A percentile compares a stretch with the other conserved stretches of the same genome.
phyloP scores from a whole-genome alignment of 2,888 invertebrate species.

The Bibio marci region DNA sequence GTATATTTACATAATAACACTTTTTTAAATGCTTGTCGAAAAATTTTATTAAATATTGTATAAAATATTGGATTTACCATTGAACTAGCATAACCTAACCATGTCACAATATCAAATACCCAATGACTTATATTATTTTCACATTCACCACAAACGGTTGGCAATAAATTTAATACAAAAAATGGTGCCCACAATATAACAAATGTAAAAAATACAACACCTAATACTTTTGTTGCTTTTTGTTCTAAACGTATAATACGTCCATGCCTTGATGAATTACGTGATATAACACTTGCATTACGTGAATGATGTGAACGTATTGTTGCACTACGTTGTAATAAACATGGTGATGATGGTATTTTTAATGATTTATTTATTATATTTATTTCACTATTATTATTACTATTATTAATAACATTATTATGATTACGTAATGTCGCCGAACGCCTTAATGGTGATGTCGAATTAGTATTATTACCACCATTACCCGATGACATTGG shows the following conservation, averaged over 20 bases:
- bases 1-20: conserved; percentile 63
- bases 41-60: conserved; percentile 88
- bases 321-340: conserved; percentile 36
- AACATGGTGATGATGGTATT: conserved; percentile 38
- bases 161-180: conserved; percentile 75
- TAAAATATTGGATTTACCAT: conserved; percentile 94
- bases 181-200: conserved; percentile 93
- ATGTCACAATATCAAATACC: conserved; percentile 74
- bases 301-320: conserved; percentile 56
- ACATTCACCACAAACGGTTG: conserved; percentile 67
- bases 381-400: not conserved
- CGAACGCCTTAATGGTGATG: conserved; percentile 36
- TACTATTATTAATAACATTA: conserved; percentile 17
- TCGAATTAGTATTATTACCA: conserved; percentile 17
- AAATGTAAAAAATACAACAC: conserved; percentile 88
- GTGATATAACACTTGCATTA: conserved; percentile 64
- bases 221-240: conserved; percentile 90
- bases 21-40: conserved; percentile 78
- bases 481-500: not conserved
- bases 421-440: conserved; percentile 41
- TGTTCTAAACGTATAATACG: conserved; percentile 77
- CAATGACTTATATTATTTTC: conserved; percentile 56
- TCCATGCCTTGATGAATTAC: conserved; percentile 67
- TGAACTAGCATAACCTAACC: conserved; percentile 87
- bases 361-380: conserved; percentile 19